Percentiles rank a stretch among this genome's conserved stretches.
Conservation (phyloP, 1,140 invertebrate species). For the Colletes gigas region DNA sequence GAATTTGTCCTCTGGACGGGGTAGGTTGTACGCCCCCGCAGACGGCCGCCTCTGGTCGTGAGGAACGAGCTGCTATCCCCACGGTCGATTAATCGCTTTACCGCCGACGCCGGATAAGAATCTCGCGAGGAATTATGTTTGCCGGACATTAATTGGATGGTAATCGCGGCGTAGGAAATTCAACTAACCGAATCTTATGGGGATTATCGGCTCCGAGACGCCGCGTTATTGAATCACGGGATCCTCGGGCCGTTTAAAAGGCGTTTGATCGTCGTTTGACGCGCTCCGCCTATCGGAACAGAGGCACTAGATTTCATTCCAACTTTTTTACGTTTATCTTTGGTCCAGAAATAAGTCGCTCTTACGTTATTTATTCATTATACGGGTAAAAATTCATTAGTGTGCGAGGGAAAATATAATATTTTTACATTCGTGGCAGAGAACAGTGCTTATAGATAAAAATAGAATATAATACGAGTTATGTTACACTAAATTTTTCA, state of each 20-base stretch:
- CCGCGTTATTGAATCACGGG: conserved; percentile 13
- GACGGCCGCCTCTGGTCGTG: neutral
- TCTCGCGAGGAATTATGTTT: conserved; percentile 25
- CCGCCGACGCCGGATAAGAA: conserved; percentile 17
- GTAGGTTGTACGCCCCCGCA: conserved; percentile 80
- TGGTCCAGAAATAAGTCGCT: too few species aligned
- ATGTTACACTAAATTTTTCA: too few species aligned
- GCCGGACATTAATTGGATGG: conserved; percentile 20
- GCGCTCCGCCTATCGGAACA: too few species aligned
- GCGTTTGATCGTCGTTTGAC: neutral
- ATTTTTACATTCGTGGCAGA: too few species aligned
- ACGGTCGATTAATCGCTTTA: conserved; percentile 6
- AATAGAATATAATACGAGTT: too few species aligned
- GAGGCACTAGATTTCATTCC: too few species aligned
- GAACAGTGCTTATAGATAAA: too few species aligned
- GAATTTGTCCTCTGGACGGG: conserved; percentile 97
- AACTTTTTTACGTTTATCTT: too few species aligned
- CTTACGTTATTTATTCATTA: too few species aligned
- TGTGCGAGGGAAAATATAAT: too few species aligned
- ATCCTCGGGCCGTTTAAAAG: neutral
- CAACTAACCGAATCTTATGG: conserved; percentile 28
- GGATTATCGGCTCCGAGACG: conserved; percentile 20
- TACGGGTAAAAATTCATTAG: too few species aligned
- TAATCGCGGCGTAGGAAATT: conserved; percentile 28
- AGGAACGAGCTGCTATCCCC: neutral